Base-by-base conservation (phyloP, 2,797 vertebrate genomes). In the Galagoides demidoff region DNA sequence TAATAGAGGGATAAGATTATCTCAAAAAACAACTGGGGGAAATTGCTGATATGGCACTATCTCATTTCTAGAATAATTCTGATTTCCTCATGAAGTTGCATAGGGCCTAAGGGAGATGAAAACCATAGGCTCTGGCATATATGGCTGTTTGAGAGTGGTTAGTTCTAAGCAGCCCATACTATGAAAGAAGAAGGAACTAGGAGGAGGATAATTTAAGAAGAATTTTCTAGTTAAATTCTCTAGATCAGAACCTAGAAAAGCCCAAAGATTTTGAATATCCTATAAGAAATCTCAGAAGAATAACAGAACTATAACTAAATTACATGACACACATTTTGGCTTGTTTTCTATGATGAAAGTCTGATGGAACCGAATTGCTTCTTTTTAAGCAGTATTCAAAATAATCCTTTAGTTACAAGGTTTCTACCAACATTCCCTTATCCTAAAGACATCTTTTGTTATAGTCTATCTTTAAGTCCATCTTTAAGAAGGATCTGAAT, bases 21-120 rank as follows among this genome's bases (percentile, higher is more conserved):
- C 43, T 88, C 94, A 27, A 76, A 82, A 85, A 76, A 71, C 39
- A 85, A 52, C 1, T 22, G 17, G 59, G 34, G 29, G n/a, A 93
- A 63, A 45, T 16, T 81, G 63, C 52, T 73, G 13, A 70, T 89
- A 43, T 0, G 59, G 86, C 8, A 27, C 16, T 63, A 5, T 68
- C 45, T 84, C 23, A 77, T 90, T 92, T 95, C 55, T 86, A 87
- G 70, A 94, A 45, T 73, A 94, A 78, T 94, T 81, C 31, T 55
- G 22, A 73, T 55, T 55, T 34, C 68, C 68, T 74, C 22, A 29
- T 12, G 19, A 96, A 66, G 79, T 68, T 86, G 64, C 79, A 55
- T 61, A 66, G n/a, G 37, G 73, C 63, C 45, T 57, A 71, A 74
- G n/a, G 31, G 59, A 74, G 70, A 61, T 64, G 20, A 74, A 92